Base-by-base conservation (phyloP, 2,113 vertebrate genomes). In the Chrysochloris asiatica region DNA sequence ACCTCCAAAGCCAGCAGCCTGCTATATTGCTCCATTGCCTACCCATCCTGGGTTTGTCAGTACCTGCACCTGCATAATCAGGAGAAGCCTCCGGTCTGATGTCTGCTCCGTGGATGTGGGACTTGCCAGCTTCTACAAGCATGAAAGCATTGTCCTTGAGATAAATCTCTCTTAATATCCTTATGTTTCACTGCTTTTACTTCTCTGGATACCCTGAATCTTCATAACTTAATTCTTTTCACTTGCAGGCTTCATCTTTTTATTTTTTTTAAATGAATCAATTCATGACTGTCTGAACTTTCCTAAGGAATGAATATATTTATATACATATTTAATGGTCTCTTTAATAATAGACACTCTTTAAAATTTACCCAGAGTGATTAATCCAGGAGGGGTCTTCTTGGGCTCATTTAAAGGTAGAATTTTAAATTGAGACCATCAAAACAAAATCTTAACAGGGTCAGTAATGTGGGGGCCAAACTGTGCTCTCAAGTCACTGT, bases 361-460 rank as follows among this genome's bases (percentile, higher is more conserved):
- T 93, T 28, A 82, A 81, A 86, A 82, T 61, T 78, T 78, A 11
- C 3, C 14, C 43, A 76, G 41, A 36, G 41, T 61, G 36, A 59
- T 81, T 50, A 76, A 85, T 21, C 28, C 16, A 61, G 7, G 17
- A 50, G 26, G 7, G 65, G 10, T 7, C 17, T 85, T 84, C 22
- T 38, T 56, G n/a, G 26, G 65, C 24, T 92, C 80, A 80, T 75
- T 73, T 56, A 69, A 80, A 67, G 33, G 48, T 16, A 4, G 36
- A 89, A 43, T 75, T 85, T 96, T 94, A 95, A 96, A 72, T 89
- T 30, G 50, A 96, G 91, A 93, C 8, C 10, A 94, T 88, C 86
- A 95, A 92, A 90, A 50, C 92, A 88, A 96, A 94, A 93, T 95
- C 96, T 79, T 56, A 92, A 96, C 75, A 93, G 76, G 28, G 71